These are phyloP conservation scores for Chlorospingus flavigularis DNA, from an alignment of 2,797 vertebrate genomes.

Conservation along the genomic window DNA sequence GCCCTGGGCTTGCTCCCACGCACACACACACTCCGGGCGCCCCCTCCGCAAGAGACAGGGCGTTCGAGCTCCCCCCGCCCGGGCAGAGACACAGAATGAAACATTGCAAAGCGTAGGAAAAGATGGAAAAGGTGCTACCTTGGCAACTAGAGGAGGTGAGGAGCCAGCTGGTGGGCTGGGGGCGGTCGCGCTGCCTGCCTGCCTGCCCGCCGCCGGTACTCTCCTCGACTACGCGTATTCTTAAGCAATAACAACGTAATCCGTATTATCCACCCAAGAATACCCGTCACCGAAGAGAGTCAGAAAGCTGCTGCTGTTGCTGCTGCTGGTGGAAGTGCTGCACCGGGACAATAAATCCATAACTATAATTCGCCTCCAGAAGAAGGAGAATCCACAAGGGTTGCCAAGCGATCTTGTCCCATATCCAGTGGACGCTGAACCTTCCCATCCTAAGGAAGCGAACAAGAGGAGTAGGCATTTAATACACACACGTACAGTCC, in stretches of 20 bases:
- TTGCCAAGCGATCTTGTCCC: slow-evolving; percentile 66
- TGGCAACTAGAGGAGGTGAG: slow-evolving; percentile 75
- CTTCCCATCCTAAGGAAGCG: slow-evolving; percentile 73
- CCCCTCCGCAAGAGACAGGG: neutral
- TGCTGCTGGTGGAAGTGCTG: slow-evolving; percentile 48
- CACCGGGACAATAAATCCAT: slow-evolving; percentile 82
- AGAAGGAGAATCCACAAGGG: slow-evolving; percentile 76
- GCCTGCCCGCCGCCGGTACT: slow-evolving; percentile 89
- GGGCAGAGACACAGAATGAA: slow-evolving; percentile 44
- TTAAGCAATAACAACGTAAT: slow-evolving; percentile 99
- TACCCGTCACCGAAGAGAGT: slow-evolving; percentile 99
- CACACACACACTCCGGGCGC: neutral
- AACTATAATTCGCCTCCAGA: slow-evolving; percentile 77
- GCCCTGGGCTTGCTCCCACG: neutral
- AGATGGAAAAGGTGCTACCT: slow-evolving; percentile 79
- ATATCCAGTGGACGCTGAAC: slow-evolving; percentile 73
- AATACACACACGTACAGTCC: slow-evolving; percentile 12
- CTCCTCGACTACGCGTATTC: slow-evolving; percentile 99
- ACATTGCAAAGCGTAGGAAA: slow-evolving; percentile 65
- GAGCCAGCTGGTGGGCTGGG: slow-evolving; percentile 74
- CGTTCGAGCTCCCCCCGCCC: neutral
- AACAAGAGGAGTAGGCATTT: slow-evolving; percentile 66
- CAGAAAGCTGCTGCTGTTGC: slow-evolving; percentile 76
- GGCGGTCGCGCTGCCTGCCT: slow-evolving; percentile 72
- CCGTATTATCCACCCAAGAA: slow-evolving; percentile 99